A percentile compares a stretch with the other conserved stretches of the same genome.
Evolutionary conservation across 2,113 vertebrate genomes (phyloP).

Genomic region (Chionis minor): DNA sequence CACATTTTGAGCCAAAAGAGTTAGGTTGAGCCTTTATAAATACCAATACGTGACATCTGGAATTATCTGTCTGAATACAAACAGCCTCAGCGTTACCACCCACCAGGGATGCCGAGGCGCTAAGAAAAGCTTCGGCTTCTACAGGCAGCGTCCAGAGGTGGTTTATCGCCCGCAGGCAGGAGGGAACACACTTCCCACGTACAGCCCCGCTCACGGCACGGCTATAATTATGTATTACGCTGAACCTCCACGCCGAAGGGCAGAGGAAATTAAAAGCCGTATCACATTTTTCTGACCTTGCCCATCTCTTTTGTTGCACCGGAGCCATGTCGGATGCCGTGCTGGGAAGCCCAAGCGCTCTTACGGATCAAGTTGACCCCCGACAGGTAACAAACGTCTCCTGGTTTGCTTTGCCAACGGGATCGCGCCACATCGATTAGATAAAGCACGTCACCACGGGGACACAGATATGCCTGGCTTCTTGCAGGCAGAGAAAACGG

Average conservation of each 20-base stretch:
- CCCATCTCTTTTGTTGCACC: not conserved
- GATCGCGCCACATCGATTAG: fast-evolving
- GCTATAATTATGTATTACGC: constrained; percentile 6
- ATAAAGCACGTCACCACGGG: fast-evolving
- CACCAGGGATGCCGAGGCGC: constrained; percentile 20
- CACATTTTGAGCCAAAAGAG: not conserved
- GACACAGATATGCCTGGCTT: fast-evolving
- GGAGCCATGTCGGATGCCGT: not conserved
- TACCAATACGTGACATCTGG: not conserved
- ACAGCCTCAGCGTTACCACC: not conserved
- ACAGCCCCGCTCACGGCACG: not conserved
- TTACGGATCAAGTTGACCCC: no score
- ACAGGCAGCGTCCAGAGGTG: constrained; percentile 54
- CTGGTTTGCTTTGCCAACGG: not conserved
- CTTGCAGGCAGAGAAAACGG: fast-evolving
- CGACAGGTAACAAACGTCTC: fast-evolving
- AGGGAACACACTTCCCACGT: not conserved
- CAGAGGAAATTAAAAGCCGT: constrained; percentile 55
- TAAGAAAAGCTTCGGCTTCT: constrained; percentile 18
- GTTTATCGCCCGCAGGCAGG: constrained; percentile 56
- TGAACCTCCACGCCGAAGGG: constrained; percentile 53
- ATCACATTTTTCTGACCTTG: not conserved
- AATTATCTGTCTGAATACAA: not conserved
- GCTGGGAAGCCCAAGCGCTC: not conserved
- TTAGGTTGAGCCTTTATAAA: not conserved